Percentiles rank a stretch among this genome's conserved stretches.
Conservation (phyloP, 2,888 invertebrate genomes). For the Deilephila porcellus region DNA sequence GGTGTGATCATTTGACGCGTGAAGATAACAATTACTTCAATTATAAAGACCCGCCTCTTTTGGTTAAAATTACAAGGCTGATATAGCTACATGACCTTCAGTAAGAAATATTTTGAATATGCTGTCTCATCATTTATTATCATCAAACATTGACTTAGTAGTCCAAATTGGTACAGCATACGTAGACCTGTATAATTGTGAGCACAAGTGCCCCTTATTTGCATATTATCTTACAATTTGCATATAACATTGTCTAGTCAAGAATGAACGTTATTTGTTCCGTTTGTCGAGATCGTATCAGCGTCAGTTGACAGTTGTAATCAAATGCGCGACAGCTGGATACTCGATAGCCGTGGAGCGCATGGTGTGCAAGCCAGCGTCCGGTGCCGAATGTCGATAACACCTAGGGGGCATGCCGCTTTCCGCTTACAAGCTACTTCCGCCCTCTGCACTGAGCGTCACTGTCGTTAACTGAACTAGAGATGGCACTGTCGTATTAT, state of each 20-base stretch:
- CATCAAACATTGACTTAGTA: no score
- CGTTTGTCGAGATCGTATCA: background rate
- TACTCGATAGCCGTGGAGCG: constrained; percentile 18
- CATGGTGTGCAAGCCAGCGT: constrained; percentile 23
- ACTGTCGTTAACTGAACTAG: background rate
- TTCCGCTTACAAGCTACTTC: constrained; percentile 32
- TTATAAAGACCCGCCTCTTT: no score
- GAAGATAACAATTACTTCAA: no score
- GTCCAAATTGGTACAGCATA: background rate
- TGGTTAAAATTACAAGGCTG: no score
- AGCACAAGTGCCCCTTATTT: background rate
- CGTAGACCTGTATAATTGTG: background rate
- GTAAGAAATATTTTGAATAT: no score
- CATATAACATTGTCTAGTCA: constrained; percentile 1
- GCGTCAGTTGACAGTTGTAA: background rate
- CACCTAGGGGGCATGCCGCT: constrained; percentile 24
- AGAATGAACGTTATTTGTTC: constrained; percentile 5
- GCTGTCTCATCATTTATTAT: no score
- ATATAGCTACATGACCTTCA: no score
- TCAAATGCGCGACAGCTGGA: constrained; percentile 13
- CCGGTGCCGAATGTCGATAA: constrained; percentile 31
- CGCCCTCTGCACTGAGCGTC: constrained; percentile 31
- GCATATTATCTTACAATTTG: background rate
- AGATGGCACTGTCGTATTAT: background rate
- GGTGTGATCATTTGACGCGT: no score